Evolutionary conservation across 2,797 vertebrate species (phyloP), one percentile per base, ranked within the genome.

Genomic region (Helarctos malayanus): DNA sequence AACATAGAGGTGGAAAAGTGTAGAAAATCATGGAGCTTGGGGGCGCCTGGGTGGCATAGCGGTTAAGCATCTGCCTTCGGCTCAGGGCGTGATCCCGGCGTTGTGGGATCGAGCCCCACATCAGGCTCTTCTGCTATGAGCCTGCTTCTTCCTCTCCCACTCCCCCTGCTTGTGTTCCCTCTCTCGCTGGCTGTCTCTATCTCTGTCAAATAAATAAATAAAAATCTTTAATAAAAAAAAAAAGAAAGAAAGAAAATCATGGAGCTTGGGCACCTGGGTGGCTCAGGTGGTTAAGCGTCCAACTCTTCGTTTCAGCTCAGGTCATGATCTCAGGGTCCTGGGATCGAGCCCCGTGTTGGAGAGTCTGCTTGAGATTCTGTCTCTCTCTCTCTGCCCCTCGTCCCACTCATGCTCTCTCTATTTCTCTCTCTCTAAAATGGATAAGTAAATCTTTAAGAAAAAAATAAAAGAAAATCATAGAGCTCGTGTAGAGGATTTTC

Each of bases 401-500:
- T 68, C 65, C 18, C n/a, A 7, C 18, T 35, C 3, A 1, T n/a
- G n/a, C 16, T 16, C 63, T 65, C 63, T 63, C 63, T n/a, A 32
- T 61, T 56, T 19, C 16, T 65, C 63, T n/a, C 18, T 68, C n/a
- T 68, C 65, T 35, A 10, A 68, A 68, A 11, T 68, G n/a, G 65
- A 21, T 21, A 68, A 35, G 19, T 35, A 68, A 68, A 21, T 35
- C 65, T 35, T 35, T 21, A 21, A 35, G 9, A 35, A 35, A 35
- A 63, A 65, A 65, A 8, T 32, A 16, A n/a, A 65, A 86, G 87
- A 93, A 83, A 92, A 82, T 85, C 54, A 25, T 21, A 1, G 59
- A 83, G 41, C 49, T 45, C 59, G 11, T 93, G 87, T 5, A 69
- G 23, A 94, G 12, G 57, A 78, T 57, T 91, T 95, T 89, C 76